Conservation (phyloP, 2,888 invertebrate genomes). For the Nomada ruficornis region DNA sequence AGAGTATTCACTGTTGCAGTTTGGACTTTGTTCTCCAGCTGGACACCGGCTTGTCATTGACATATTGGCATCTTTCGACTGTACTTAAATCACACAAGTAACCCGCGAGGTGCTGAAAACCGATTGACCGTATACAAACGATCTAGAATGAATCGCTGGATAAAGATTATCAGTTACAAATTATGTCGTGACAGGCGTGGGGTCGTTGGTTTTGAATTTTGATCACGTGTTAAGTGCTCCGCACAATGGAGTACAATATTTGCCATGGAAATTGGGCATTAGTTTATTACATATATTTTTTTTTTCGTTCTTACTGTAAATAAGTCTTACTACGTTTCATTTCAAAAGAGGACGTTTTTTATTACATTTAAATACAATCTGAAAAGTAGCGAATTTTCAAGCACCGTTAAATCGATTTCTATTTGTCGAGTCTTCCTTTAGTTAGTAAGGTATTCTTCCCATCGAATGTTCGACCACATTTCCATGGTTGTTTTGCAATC, state of each 20-base stretch:
- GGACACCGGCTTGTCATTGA: constrained; percentile 16
- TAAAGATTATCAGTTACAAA: not conserved
- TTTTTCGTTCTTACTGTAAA: not conserved
- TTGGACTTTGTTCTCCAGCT: constrained; percentile 47
- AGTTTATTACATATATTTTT: not conserved
- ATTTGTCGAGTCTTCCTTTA: constrained; percentile 21
- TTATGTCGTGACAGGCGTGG: not conserved
- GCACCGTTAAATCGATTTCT: not conserved
- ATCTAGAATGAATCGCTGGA: not conserved
- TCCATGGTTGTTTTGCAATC: constrained; percentile 59
- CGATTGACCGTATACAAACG: constrained; percentile 10
- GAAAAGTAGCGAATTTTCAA: not conserved
- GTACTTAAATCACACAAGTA: constrained; percentile 1
- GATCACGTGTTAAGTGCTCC: not conserved
- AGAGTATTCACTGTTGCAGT: constrained; percentile 53
- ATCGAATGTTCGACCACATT: constrained; percentile 48
- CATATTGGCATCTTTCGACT: not conserved
- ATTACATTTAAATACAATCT: not conserved
- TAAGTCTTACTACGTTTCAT: not conserved
- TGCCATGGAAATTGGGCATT: not conserved
- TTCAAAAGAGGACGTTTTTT: not conserved
- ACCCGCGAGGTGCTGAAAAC: constrained; percentile 7
- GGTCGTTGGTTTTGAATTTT: not conserved
- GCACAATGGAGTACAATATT: not conserved
- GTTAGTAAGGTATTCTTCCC: constrained; percentile 33